Evolutionary conservation across 2,888 invertebrate genomes (phyloP), one percentile per base, ranked within the genome.

Genomic region (Athalia rosae): DNA sequence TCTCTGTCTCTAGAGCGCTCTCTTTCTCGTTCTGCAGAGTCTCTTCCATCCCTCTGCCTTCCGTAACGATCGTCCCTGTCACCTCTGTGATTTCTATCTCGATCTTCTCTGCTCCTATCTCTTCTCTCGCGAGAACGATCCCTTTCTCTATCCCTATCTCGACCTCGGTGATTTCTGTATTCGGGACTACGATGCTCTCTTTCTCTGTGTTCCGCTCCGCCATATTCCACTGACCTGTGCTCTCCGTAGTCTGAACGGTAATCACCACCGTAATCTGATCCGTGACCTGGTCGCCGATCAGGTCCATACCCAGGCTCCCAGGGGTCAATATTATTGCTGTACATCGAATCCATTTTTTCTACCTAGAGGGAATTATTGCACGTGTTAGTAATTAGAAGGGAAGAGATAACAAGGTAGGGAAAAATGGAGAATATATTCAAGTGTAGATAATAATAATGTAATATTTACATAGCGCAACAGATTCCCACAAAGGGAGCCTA

Each of bases 301-400:
- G 89, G 89, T 4, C 86, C 89, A 53, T 87, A 89, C 28, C 89
- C 89, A 63, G 89, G 88, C 77, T 90, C 89, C 89, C 89, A 90
- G 0, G 89, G 89, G 76, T 89, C 89, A 76, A 89, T 89, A 67
- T 83, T 86, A 79, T 84, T 86, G 81, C 84, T 86, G 79, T 88
- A 88, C 88, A 89, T 89, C 50, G 69, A 47, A 15, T 73, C 78
- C 77, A 76, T 79, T 41, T 78, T 83, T 59, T 78, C 78, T 80
- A 80, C 78, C 58, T 81, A 81, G 80, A 58, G 76, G 81, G 53
- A 53, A 11, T 53, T 53, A 28, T 1, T 28, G 28, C 2, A 28
- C 28, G 28, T 28, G 2, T 28, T 2, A 28, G 28, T 28, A 28
- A 28, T 28, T 28, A 28, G 28, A 28, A 28, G 28, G 28, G 3